Conservation (phyloP, 2,797 vertebrate species). For the Champsocephalus gunnari region DNA sequence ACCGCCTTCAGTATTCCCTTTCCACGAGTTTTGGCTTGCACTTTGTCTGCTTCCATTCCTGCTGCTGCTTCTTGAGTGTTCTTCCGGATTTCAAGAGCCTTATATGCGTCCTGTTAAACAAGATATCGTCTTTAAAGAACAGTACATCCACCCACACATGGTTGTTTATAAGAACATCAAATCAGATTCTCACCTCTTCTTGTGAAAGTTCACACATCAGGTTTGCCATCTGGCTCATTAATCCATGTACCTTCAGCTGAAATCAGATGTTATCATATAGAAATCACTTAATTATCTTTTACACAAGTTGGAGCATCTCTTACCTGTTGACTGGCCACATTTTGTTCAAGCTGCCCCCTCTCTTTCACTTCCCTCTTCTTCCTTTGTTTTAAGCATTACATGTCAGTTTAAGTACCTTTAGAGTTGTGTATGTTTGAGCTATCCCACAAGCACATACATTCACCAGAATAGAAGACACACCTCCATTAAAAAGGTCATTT, state of each 20-base stretch:
- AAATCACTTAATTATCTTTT: neutral
- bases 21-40: neutral
- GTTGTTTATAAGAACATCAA: accelerated
- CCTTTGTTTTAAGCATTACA: slow-evolving; percentile 27
- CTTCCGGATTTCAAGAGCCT: slow-evolving; percentile 16
- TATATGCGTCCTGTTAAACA: slow-evolving; percentile 42
- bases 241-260: slow-evolving; percentile 59
- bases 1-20: neutral
- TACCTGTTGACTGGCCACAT: slow-evolving; percentile 63
- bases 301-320: neutral
- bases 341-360: slow-evolving; percentile 33
- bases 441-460: neutral
- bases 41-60: neutral
- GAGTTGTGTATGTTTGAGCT: neutral
- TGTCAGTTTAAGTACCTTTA: neutral
- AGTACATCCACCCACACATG: slow-evolving; percentile 7
- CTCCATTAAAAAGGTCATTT: too few relatives aligned
- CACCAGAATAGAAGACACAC: neutral
- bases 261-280: neutral
- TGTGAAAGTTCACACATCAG: slow-evolving; percentile 54
- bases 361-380: slow-evolving; percentile 42
- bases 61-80: neutral
- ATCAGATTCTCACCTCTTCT: slow-evolving; percentile 51
- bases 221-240: slow-evolving; percentile 58
- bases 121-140: neutral